Conservation (phyloP, 64 coral and sea anemone species). For the Astreopora myriophthalma region DNA sequence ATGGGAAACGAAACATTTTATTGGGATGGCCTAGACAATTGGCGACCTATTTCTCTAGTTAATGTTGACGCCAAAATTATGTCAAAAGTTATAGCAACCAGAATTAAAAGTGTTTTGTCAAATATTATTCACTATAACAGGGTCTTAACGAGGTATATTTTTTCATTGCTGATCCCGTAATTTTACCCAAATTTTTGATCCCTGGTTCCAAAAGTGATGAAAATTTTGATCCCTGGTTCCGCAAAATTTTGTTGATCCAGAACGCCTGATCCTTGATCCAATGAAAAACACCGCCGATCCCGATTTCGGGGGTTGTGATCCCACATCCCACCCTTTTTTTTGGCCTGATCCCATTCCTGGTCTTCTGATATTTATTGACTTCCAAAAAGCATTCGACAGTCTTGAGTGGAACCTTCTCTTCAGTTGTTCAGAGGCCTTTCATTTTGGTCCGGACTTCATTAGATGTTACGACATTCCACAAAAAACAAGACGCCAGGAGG, state of each 20-base stretch:
- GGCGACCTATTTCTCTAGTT: neutral
- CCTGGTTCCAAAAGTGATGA: slow-evolving; percentile 7
- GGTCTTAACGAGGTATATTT: no score
- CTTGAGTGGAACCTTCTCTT: neutral
- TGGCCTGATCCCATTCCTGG: slow-evolving; percentile 15
- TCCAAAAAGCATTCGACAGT: slow-evolving; percentile 26
- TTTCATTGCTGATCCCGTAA: no score
- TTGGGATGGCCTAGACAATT: slow-evolving; percentile 31
- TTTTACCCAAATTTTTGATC: no score
- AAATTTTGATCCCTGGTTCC: neutral
- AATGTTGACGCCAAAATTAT: slow-evolving; percentile 17
- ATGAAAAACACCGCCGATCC: no score
- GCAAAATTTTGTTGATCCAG: no score
- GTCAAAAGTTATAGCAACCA: neutral
- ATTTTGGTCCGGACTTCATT: slow-evolving; percentile 20
- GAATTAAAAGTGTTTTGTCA: slow-evolving; percentile 32
- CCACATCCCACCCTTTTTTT: no score
- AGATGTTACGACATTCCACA: no score
- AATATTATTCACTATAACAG: neutral
- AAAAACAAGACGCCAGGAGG: no score
- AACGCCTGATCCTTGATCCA: neutral
- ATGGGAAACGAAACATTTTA: no score
- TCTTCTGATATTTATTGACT: neutral
- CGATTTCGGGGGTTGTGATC: no score
- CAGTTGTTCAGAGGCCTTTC: neutral